A percentile compares a stretch with the other conserved stretches of the same genome.
These are phyloP conservation scores for Patella ulyssiponensis DNA, from an alignment of 2,888 invertebrate species.

Conservation along the genomic window DNA sequence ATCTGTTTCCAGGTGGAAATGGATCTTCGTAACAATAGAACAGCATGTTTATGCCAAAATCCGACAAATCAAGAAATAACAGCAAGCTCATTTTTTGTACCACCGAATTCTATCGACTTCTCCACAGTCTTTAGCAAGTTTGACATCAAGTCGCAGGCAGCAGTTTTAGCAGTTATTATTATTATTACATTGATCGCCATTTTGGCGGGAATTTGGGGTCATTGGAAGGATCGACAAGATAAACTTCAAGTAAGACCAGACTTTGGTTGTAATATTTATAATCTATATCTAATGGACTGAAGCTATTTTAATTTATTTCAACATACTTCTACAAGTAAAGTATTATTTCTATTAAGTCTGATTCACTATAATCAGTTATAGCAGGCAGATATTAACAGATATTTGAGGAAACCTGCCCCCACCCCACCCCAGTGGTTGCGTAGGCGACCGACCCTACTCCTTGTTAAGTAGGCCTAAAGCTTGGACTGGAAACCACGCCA, in stretches of 20 bases:
- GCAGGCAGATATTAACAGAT: too few species aligned
- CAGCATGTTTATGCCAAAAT: slow-evolving; percentile 24
- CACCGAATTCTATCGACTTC: slow-evolving; percentile 72
- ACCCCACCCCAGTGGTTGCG: too few species aligned
- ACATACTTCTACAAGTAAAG: too few species aligned
- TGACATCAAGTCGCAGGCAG: slow-evolving; percentile 50
- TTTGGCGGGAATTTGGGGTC: slow-evolving; percentile 53
- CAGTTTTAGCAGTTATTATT: slow-evolving; percentile 62
- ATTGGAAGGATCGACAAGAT: slow-evolving; percentile 57
- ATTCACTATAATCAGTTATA: too few species aligned
- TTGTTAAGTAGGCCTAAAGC: too few species aligned
- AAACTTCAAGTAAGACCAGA: background rate
- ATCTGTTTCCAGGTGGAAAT: background rate
- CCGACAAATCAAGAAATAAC: slow-evolving; percentile 18
- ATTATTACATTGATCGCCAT: slow-evolving; percentile 52
- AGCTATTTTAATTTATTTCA: too few species aligned
- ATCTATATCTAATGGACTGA: too few species aligned
- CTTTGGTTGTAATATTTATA: too few species aligned
- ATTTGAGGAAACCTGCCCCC: too few species aligned
- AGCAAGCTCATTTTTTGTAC: slow-evolving; percentile 61
- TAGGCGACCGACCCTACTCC: too few species aligned
- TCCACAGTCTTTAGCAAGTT: slow-evolving; percentile 67
- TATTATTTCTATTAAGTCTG: too few species aligned
- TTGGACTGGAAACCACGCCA: too few species aligned
- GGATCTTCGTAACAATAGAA: slow-evolving; percentile 11